Evolutionary conservation across 2,113 vertebrate species (phyloP), one percentile per base, ranked within the genome.

Genomic region (Rynchops niger): DNA sequence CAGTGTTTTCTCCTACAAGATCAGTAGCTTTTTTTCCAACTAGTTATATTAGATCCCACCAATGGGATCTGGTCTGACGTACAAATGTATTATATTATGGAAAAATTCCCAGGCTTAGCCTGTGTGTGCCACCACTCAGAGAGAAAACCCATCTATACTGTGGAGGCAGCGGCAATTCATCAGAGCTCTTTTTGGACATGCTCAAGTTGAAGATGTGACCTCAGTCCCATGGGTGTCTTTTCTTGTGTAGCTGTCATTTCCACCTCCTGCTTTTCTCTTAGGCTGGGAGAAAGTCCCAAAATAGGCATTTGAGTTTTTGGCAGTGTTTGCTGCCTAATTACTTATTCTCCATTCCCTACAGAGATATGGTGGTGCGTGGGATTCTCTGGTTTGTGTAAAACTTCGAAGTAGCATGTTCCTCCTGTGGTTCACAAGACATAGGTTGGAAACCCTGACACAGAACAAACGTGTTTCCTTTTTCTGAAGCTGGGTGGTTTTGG

Each of bases 231-330:
- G 40, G 11, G 49, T 92, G 6, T 80, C 53, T 88, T 82, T 69
- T 50, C 58, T 90, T 77, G 30, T 69, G 49, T 61, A 69, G 52
- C 52, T 89, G 73, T 89, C 52, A 40, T 87, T 91, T 90, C 65
- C 12, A 87, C 72, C 91, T 95, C 56, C 56, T 79, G 61, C 61
- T 87, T 85, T 71, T 89, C 52, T 95, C 21, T 82, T 85, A 63
- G 49, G 6, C 52, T 93, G 36, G 10, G 50, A 93, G 29, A 94
- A 93, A 61, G 43, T 90, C 62, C 81, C 49, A 47, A 72, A 91
- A 76, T 66, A 93, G 81, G 43, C 77, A 85, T 65, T 40, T 82
- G 77, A 59, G 56, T 5, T 85, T 94, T 87, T 87, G 84, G 86
- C 56, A 65, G 49, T 63, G 65, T 91, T 87, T 93, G 20, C 36